Percentiles rank a stretch among this genome's conserved stretches.
Conservation (phyloP, 1,140 invertebrate species). For the Drosophila sp. region DNA sequence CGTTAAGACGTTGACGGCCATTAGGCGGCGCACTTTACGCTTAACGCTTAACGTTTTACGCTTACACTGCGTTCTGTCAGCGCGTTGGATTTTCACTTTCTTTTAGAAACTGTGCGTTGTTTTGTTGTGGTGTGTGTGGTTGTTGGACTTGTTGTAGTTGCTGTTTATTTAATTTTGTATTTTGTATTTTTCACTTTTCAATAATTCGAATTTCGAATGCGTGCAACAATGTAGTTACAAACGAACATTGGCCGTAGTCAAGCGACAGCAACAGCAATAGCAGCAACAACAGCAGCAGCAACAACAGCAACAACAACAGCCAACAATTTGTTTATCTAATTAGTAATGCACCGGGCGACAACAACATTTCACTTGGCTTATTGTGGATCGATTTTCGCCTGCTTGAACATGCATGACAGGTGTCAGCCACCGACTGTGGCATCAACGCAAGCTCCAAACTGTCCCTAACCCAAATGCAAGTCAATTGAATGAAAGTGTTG, state of each 20-base stretch:
- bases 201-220: conserved; percentile 76
- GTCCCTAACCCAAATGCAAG: conserved; percentile 74
- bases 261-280: conserved; percentile 3
- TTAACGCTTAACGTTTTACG: conserved; percentile 34
- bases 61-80: conserved; percentile 64
- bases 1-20: conserved; percentile 57
- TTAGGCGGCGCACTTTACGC: conserved; percentile 74
- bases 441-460: conserved; percentile 52
- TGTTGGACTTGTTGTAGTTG: neutral
- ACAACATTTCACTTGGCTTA: conserved; percentile 49
- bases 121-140: too few relatives aligned
- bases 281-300: neutral
- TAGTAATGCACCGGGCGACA: conserved; percentile 71
- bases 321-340: conserved; percentile 81
- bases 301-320: conserved; percentile 7
- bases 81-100: conserved; percentile 79
- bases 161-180: conserved; percentile 2
- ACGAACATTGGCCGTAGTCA: conserved; percentile 15
- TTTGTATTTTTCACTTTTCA: conserved; percentile 75
- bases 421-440: conserved; percentile 30
- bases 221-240: conserved; percentile 71
- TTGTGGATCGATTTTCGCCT: conserved; percentile 65
- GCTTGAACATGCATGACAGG: conserved; percentile 65
- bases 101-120: conserved; percentile 72
- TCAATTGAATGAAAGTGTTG: conserved; percentile 73